phyloP scores from a whole-genome alignment of 2,888 invertebrate genomes.

The Hedychridium roseum region DNA sequence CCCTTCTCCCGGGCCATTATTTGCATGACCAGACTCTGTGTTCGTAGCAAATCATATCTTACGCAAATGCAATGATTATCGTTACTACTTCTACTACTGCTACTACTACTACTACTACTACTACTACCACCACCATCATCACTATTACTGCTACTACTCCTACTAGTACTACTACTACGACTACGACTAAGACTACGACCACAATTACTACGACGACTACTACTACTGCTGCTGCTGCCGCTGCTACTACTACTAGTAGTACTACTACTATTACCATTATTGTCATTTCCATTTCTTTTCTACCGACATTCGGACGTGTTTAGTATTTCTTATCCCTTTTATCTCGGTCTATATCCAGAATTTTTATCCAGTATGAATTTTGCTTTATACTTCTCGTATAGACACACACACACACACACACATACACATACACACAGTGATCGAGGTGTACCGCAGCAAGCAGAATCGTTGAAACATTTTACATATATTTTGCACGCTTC shows the following conservation, averaged over 20 bases:
- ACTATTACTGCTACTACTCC: constrained; percentile 30
- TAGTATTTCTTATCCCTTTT: no score
- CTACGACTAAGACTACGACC: constrained; percentile 29
- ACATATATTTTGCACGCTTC: constrained; percentile 55
- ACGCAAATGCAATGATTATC: constrained; percentile 57
- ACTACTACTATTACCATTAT: constrained; percentile 9
- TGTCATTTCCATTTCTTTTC: constrained; percentile 3
- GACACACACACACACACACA: constrained; percentile 14
- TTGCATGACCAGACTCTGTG: constrained; percentile 63
- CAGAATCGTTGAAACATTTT: constrained; percentile 3
- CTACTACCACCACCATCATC: constrained; percentile 16
- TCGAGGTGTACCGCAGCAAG: neutral
- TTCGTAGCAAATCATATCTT: constrained; percentile 61
- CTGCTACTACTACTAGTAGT: constrained; percentile 12
- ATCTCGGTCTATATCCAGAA: no score
- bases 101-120: constrained; percentile 30
- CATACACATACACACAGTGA: constrained; percentile 16
- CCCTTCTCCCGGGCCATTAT: constrained; percentile 62
- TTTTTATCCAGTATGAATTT: constrained; percentile 21
- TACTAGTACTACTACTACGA: constrained; percentile 25
- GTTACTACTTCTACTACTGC: constrained; percentile 17
- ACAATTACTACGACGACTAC: constrained; percentile 23
- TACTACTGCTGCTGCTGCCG: neutral
- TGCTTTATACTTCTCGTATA: constrained; percentile 11
- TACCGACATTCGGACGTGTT: no score